Evolutionary conservation across 2,797 vertebrate genomes (phyloP).

Genomic region (Galaxias olidus): DNA sequence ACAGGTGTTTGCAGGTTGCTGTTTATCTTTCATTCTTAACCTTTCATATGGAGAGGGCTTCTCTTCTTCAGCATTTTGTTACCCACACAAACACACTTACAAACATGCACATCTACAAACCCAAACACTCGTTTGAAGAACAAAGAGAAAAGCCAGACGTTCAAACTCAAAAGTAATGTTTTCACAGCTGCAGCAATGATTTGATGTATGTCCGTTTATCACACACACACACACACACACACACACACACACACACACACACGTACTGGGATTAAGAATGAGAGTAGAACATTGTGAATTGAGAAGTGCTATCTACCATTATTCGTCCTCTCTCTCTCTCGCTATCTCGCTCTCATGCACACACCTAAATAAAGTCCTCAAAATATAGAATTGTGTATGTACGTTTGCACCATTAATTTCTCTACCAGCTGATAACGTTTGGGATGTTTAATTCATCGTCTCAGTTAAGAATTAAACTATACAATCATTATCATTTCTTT

Average conservation of each 20-base stretch:
- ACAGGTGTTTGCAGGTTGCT: constrained; percentile 82
- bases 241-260: constrained; percentile 3
- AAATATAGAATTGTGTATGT: no score
- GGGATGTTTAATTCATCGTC: no score
- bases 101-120: constrained; percentile 4
- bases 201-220: not conserved
- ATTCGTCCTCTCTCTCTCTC: no score
- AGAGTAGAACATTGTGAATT: no score
- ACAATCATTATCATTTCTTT: no score
- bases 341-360: no score
- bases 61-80: constrained; percentile 28
- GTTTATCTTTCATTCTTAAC: constrained; percentile 73
- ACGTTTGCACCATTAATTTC: no score
- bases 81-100: constrained; percentile 16
- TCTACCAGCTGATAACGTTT: no score
- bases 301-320: no score
- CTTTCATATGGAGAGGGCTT: constrained; percentile 70
- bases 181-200: constrained; percentile 51
- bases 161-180: constrained; percentile 60
- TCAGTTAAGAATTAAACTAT: no score
- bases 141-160: constrained; percentile 69
- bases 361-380: no score
- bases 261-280: not conserved
- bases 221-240: constrained; percentile 1
- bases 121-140: constrained; percentile 52